phyloP scores from a whole-genome alignment of 2,113 vertebrate genomes.

The Lycaon pictus region DNA sequence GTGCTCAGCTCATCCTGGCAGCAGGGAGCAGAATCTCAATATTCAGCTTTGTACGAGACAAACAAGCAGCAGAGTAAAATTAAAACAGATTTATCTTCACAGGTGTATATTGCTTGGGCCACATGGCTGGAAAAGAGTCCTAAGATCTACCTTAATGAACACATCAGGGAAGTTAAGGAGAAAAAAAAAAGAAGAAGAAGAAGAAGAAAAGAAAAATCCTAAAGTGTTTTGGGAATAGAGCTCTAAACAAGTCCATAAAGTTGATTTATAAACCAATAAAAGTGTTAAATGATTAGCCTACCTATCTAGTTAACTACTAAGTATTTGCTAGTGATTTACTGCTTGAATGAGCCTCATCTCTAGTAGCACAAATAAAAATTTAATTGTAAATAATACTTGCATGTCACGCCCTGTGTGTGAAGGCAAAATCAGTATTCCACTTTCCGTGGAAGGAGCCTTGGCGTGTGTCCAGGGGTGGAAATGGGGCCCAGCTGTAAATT shows the following conservation, averaged over 20 bases:
- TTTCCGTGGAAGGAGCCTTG: background rate
- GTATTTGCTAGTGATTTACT: constrained; percentile 64
- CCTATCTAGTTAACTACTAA: constrained; percentile 62
- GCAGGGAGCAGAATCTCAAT: background rate
- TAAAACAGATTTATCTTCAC: background rate
- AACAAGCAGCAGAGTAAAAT: background rate
- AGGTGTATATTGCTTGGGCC: rapidly evolving
- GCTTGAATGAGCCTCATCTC: background rate
- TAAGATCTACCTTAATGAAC: background rate
- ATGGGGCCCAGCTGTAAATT: background rate
- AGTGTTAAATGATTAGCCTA: constrained; percentile 43
- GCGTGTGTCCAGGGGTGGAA: background rate
- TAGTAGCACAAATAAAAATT: constrained; percentile 52
- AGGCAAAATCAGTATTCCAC: constrained; percentile 26
- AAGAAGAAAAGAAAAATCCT: background rate
- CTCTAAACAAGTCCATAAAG: constrained; percentile 44
- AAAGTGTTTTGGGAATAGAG: constrained; percentile 58
- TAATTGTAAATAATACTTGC: constrained; percentile 62
- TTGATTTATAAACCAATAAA: constrained; percentile 65
- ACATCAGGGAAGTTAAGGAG: background rate
- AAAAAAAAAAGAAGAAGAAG: background rate
- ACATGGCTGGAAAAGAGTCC: background rate
- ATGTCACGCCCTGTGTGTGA: background rate
- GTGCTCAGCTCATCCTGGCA: background rate
- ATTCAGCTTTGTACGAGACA: background rate